Base-by-base conservation (phyloP, 2,113 vertebrate species). In the Psettodes erumei region DNA sequence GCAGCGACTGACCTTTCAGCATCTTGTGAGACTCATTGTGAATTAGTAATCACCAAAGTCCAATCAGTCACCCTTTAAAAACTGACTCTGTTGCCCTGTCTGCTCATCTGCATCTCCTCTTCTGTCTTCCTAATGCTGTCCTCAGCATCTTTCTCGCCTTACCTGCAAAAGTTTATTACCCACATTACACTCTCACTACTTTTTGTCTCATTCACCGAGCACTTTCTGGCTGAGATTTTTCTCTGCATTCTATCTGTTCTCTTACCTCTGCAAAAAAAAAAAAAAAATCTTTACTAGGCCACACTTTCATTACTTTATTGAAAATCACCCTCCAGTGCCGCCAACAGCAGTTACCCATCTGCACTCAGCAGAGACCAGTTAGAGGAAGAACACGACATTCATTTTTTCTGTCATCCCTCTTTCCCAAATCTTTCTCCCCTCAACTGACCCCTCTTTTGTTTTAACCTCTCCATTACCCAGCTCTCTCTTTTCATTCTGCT, bases 401-500 rank as follows among this genome's bases (percentile, higher is more conserved):
- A 50, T 62, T 66, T 70, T 80, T 21, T 55, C 30, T 25, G 18
- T 33, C 53, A 25, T 42, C 18, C 5, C 53, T 51, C 40, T 38
- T 53, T 48, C 27, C 37, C 18, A 40, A 73, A 38, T 47, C 37
- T 35, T 55, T 71, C 28, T 67, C 16, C 54, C 51, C 62, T 65
- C 27, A 40, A 45, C 45, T 74, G 33, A 43, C 54, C 61, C 7
- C 18, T 27, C 1, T 35, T 55, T 58, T 65, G 32, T 33, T 76
- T 37, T 60, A 51, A 71, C 48, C 19, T 67, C 58, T 54, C 43
- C 50, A 62, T 74, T 73, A 68, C 73, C 50, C 1, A 30, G n/a
- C 54, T 68, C 27, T 50, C 5, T 35, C 63, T 70, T 65, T 68
- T 79, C 60, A 71, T 73, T 69, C 78, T 69, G 62, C 56, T 83